Evolutionary conservation across 2,888 invertebrate genomes (phyloP).

Genomic region (Calliopum simillimum): DNA sequence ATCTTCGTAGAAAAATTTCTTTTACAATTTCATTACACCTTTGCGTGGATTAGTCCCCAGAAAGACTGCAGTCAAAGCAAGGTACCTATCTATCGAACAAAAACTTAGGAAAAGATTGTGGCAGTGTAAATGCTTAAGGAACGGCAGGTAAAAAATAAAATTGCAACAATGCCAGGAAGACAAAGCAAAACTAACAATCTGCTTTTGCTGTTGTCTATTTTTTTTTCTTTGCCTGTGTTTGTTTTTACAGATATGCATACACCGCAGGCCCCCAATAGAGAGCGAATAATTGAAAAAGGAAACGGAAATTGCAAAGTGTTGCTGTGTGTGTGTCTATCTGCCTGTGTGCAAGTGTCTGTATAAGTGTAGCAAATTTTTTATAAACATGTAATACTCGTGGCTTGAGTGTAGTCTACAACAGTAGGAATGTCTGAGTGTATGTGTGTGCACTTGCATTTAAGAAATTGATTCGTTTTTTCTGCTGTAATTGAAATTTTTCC

Average conservation of each 20-base stretch:
- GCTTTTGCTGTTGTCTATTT: constrained; percentile 1
- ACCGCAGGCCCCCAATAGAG: neutral
- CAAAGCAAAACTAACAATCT: neutral
- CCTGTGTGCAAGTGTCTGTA: neutral
- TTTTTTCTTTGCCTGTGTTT: neutral
- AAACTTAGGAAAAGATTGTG: too few relatives aligned
- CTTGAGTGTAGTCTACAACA: neutral
- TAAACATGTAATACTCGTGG: neutral
- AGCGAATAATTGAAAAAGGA: constrained; percentile 3
- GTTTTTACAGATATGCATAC: neutral
- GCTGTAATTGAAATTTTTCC: neutral
- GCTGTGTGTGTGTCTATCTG: constrained; percentile 1
- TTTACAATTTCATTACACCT: too few relatives aligned
- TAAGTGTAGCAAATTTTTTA: neutral
- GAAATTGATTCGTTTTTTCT: neutral
- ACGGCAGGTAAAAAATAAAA: neutral
- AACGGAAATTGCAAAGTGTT: constrained; percentile 37
- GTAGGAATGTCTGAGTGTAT: constrained; percentile 40
- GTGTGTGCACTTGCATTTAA: constrained; percentile 13
- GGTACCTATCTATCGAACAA: too few relatives aligned
- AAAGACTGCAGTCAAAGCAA: too few relatives aligned
- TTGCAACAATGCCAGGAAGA: neutral
- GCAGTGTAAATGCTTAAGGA: too few relatives aligned
- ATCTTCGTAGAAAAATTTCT: too few relatives aligned
- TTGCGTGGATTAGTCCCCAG: too few relatives aligned